Percentiles rank a stretch among this genome's conserved stretches.
These are phyloP conservation scores for Myopa testacea DNA, from an alignment of 2,888 invertebrate species.

Conservation along the genomic window DNA sequence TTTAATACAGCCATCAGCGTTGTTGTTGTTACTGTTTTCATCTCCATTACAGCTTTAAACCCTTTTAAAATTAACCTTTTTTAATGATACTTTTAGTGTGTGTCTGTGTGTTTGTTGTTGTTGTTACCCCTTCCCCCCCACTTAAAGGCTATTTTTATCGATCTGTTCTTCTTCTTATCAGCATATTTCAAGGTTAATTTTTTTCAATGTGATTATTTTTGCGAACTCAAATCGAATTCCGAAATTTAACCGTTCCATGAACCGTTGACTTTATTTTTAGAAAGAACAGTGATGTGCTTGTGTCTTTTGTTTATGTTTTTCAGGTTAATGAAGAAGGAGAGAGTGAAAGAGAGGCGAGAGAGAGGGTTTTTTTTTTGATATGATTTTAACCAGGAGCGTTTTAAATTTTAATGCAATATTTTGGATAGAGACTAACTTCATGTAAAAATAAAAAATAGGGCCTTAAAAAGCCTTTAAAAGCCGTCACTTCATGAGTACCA, in stretches of 20 bases:
- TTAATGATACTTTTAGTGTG: not conserved
- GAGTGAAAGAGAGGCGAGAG: not conserved
- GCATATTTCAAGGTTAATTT: too few species aligned
- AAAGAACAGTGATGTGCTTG: not conserved
- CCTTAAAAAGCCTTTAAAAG: not conserved
- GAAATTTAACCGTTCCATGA: not conserved
- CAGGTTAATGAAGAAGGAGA: not conserved
- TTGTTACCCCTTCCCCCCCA: not conserved
- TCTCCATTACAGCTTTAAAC: not conserved
- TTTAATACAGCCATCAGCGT: too few species aligned
- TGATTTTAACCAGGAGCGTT: too few species aligned
- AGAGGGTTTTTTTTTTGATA: not conserved
- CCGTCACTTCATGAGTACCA: not conserved
- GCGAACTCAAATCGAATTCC: not conserved
- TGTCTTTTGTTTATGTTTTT: too few species aligned
- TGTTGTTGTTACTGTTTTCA: constrained; percentile 1
- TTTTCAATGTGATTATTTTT: too few species aligned
- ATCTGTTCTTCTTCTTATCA: not conserved
- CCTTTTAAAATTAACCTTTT: constrained; percentile 28
- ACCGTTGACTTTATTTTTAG: not conserved
- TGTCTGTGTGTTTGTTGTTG: not conserved
- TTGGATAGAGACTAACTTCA: too few species aligned
- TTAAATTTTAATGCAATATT: too few species aligned
- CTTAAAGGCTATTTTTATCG: not conserved
- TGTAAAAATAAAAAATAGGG: not conserved